A percentile compares a stretch with the other conserved stretches of the same genome.
Conservation (phyloP, 2,888 invertebrate species). For the Drosophila heteroneura region DNA sequence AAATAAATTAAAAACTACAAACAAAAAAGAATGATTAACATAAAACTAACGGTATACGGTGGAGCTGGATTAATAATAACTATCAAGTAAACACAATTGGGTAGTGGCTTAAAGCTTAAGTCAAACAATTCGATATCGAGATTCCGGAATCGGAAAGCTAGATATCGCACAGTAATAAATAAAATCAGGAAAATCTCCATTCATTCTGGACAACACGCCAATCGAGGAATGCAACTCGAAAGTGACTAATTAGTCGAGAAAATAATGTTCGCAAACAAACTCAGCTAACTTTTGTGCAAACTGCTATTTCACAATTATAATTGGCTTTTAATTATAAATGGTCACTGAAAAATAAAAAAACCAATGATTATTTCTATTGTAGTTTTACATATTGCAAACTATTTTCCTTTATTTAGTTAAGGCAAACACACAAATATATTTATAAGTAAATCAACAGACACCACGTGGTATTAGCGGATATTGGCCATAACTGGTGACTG, state of each 20-base stretch:
- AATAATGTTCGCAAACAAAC: background rate
- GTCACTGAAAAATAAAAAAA: background rate
- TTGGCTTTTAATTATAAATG: background rate
- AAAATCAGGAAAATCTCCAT: background rate
- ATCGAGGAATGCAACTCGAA: background rate
- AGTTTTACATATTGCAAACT: background rate
- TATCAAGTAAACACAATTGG: background rate
- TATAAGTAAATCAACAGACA: background rate
- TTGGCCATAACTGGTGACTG: background rate
- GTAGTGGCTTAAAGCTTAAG: background rate
- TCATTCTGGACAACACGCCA: background rate
- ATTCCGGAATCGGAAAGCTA: background rate
- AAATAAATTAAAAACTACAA: background rate
- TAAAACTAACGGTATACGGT: background rate
- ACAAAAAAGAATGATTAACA: background rate
- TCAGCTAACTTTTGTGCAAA: background rate
- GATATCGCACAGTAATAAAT: background rate
- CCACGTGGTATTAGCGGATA: slow-evolving; percentile 1
- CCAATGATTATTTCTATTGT: background rate
- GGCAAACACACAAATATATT: background rate
- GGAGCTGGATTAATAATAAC: background rate
- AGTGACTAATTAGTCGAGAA: background rate
- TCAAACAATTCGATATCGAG: background rate
- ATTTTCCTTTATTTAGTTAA: background rate
- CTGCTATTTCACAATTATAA: background rate